Evolutionary conservation across 2,797 vertebrate genomes (phyloP), one percentile per base, ranked within the genome.

Genomic region (Adelosebastes latens): DNA sequence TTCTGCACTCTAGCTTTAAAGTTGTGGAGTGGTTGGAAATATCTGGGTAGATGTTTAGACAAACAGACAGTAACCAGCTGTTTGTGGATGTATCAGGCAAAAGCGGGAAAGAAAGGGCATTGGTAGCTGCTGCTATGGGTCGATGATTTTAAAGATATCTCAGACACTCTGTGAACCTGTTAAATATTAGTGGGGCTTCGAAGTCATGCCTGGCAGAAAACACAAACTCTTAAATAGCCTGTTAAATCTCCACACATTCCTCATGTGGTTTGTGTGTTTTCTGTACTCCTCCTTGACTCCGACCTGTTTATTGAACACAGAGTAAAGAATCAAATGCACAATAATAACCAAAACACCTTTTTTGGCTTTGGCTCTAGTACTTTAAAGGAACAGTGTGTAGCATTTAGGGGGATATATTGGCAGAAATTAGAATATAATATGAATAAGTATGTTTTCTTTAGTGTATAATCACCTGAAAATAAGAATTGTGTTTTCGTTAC

Each of bases 41-140:
- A 29, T 77, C 31, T 59, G 22, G 25, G 61, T 55, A 76, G 79
- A 59, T 18, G 18, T 20, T 75, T 1, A 53, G 73, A 75, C 56
- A 79, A 78, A 84, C 77, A 72, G 80, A 90, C 79, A 63, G 58
- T 36, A 56, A 36, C 32, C 81, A 85, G 87, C 88, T 93, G 89
- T 82, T 69, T 72, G 55, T 77, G 7, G 32, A 70, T 58, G 55
- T 27, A 68, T 22, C 34, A 46, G 64, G 13, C 14, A 68, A 60
- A 55, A 31, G 20, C 39, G 3, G 36, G 16, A 67, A 29, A 63
- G 58, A 77, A 56, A 36, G 31, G 6, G 29, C n/a, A 34, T 58
- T 4, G 31, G 24, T 56, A 20, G 53, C 56, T 70, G 42, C 25
- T 68, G 7, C 18, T 34, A 20, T 3, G 11, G 29, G 25, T 82